Evolutionary conservation across 1,140 invertebrate species (phyloP), one percentile per base, ranked within the genome.

Genomic region (Amphibalanus amphitrite): DNA sequence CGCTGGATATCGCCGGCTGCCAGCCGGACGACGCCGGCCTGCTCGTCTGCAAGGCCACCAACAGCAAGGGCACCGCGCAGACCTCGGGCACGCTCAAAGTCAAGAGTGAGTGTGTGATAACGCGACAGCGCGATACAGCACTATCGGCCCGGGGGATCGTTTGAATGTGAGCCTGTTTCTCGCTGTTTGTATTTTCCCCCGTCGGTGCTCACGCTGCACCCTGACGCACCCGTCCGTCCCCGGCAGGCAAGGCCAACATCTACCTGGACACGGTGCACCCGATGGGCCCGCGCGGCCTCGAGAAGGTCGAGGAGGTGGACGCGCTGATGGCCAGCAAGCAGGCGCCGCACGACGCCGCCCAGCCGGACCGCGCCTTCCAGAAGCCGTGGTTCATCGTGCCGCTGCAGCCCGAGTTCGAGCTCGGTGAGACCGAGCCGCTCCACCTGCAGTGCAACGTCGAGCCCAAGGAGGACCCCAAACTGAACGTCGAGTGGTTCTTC

Each of bases 391-490:
- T 93, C 87, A 88, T 87, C 1, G 87, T 89, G 67, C 91, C 91
- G 64, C 82, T 94, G 70, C 85, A 86, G 78, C 84, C 88, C 26
- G 89, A 93, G 81, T 89, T 92, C 77, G 87, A 86, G 77, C 82
- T 98, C n/a, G 85, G 87, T 71, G 97, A 99, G 83, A 89, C 90
- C 64, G 88, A 96, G 80, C 85, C 91, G 1, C 84, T 96, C 40
- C 92, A 95, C 80, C 84, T 99, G 72, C 93, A 98, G 81, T 93
- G 90, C 69, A 89, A 91, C 78, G 91, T 97, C 10, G 91, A 95
- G 80, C 97, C 96, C 0, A 93, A 97, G 79, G 89, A 95, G 79
- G 97, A 99, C 85, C 96, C 96, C 3, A 90, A 95, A 77, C 83
- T 95, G n/a, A 90, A 88, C 76, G 89, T 95, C 72, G 92, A 95